Evolutionary conservation across 2,113 vertebrate species (phyloP).

Genomic region (Microcebus jonahi): DNA sequence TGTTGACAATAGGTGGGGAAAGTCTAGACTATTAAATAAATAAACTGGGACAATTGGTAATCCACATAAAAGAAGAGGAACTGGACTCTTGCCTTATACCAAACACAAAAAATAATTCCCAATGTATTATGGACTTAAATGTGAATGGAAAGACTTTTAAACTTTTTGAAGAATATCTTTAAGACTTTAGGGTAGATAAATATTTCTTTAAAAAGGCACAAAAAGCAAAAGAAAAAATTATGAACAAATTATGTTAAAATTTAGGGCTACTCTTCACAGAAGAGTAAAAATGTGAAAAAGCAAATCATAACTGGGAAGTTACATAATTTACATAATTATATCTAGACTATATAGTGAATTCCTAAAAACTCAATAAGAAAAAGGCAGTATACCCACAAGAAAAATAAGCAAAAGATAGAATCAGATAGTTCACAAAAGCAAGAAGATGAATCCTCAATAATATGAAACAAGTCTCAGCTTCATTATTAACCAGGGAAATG

Average conservation of each 20-base stretch:
- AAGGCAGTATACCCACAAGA: background rate
- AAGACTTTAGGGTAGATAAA: background rate
- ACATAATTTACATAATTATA: background rate
- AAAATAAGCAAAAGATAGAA: background rate
- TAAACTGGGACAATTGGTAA: background rate
- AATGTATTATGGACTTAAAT: background rate
- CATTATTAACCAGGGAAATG: background rate
- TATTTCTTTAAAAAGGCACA: background rate
- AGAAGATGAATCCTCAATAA: background rate
- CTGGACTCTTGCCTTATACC: background rate
- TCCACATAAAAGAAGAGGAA: background rate
- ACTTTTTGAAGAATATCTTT: background rate
- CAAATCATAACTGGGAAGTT: background rate
- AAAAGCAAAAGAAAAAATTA: background rate
- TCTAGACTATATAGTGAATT: background rate
- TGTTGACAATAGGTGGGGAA: background rate
- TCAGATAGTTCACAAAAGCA: background rate
- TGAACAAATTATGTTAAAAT: background rate
- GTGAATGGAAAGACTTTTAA: background rate
- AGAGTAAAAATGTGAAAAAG: background rate
- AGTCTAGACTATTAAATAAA: background rate
- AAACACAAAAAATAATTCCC: background rate
- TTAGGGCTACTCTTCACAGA: background rate
- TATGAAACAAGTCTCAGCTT: background rate
- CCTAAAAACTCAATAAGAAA: background rate